Conservation (phyloP, 2,888 invertebrate species). For the Strigamia crassipes region DNA sequence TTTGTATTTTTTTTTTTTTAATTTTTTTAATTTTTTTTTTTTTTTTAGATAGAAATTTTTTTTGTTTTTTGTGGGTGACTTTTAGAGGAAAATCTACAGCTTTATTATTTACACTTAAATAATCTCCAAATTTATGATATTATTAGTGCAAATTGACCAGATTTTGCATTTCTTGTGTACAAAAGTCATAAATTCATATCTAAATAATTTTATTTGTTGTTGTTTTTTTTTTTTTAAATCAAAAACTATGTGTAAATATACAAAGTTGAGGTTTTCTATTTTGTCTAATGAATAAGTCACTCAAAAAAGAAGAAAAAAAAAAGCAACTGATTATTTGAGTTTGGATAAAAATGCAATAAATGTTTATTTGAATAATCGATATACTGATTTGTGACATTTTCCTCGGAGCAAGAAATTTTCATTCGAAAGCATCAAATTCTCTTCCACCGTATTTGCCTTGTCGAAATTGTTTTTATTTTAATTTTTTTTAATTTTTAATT, state of each 20-base stretch:
- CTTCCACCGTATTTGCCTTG: conserved; percentile 42
- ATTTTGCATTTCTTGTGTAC: not conserved
- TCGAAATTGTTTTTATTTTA: conserved; percentile 17
- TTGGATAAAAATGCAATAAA: conserved; percentile 40
- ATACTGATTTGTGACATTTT: conserved; percentile 20
- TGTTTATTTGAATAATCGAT: conserved; percentile 38
- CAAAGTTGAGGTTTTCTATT: conserved; percentile 38
- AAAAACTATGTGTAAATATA: conserved; percentile 29
- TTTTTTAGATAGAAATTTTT: not conserved
- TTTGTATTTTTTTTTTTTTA: not conserved
- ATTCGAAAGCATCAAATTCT: conserved; percentile 22
- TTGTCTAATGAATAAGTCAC: conserved; percentile 7
- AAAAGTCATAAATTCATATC: not conserved
- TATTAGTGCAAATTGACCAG: not conserved
- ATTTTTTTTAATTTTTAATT: no score
- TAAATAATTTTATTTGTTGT: not conserved
- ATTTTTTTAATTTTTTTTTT: no score
- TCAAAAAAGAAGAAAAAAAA: not conserved
- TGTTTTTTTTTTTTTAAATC: not conserved
- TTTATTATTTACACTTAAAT: conserved; percentile 5
- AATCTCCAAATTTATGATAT: not conserved
- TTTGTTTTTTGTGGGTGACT: conserved; percentile 7
- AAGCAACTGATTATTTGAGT: conserved; percentile 16
- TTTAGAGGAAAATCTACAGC: conserved; percentile 2
- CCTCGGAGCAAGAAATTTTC: conserved; percentile 26